These are phyloP conservation scores for Phyto melanocephala DNA, from an alignment of 2,888 invertebrate genomes.

Conservation along the genomic window DNA sequence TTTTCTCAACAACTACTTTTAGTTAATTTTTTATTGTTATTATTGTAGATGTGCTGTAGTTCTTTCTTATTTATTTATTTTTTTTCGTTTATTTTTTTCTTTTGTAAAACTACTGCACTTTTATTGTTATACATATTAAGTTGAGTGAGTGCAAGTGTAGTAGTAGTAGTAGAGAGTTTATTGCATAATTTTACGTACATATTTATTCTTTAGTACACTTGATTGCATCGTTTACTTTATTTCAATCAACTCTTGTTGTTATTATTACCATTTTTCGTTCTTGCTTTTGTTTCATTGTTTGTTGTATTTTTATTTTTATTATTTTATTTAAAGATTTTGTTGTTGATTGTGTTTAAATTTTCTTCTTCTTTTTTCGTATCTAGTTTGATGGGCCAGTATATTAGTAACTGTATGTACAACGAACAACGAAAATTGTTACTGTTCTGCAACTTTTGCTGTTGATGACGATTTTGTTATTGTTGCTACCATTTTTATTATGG, in stretches of 20 bases:
- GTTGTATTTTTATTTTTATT: background rate
- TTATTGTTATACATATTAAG: background rate
- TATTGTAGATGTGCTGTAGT: background rate
- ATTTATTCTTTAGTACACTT: conserved; percentile 43
- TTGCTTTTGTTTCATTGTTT: background rate
- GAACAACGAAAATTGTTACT: conserved; percentile 7
- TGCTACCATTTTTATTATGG: background rate
- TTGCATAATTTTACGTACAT: background rate
- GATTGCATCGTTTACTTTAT: conserved; percentile 42
- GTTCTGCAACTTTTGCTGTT: background rate
- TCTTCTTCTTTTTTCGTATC: background rate
- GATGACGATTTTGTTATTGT: background rate
- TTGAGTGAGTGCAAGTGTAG: background rate
- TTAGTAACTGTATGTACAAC: background rate
- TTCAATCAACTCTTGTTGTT: conserved; percentile 42
- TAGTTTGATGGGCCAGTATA: background rate
- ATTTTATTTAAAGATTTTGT: conserved; percentile 13
- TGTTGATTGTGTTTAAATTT: conserved; percentile 32
- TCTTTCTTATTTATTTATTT: background rate
- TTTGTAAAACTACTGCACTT: background rate
- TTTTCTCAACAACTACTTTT: background rate
- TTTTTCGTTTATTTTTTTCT: background rate
- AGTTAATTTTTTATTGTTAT: background rate
- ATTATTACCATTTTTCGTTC: background rate
- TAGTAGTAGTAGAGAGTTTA: background rate